Conservation (phyloP, 2,113 vertebrate genomes). For the Amazona vittata region DNA sequence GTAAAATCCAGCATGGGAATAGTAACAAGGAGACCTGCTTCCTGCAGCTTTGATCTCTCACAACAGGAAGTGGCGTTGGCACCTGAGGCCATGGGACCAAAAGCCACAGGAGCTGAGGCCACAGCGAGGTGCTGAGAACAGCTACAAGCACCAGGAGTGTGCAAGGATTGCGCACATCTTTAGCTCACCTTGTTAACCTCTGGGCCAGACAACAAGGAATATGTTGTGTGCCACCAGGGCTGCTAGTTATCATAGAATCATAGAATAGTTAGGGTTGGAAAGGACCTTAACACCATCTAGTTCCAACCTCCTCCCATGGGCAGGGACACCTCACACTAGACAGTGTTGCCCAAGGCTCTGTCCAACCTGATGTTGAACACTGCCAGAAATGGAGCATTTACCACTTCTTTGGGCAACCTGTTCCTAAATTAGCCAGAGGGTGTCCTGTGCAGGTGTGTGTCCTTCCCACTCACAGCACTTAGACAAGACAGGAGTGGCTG, state of each 20-base stretch:
- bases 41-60: not conserved
- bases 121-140: not conserved
- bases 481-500: not conserved
- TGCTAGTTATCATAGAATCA: not conserved
- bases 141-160: fast-evolving
- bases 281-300: not conserved
- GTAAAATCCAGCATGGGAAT: not conserved
- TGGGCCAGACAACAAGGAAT: not conserved
- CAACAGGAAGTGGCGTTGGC: not conserved
- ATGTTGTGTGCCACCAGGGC: not conserved
- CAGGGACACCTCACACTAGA: not conserved
- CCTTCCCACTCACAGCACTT: not conserved
- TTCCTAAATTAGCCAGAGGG: not conserved
- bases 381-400: not conserved
- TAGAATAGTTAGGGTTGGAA: not conserved
- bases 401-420: not conserved
- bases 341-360: not conserved
- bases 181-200: not conserved
- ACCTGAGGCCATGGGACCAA: fast-evolving
- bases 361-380: not conserved
- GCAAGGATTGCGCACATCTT: not conserved
- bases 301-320: not conserved
- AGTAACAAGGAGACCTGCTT: no score
- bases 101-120: not conserved
- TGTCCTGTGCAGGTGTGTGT: not conserved